These are phyloP conservation scores for Cassiopea andromeda DNA, from an alignment of 30 jellyfish, hydroid and myxozoan genomes.

Conservation along the genomic window DNA sequence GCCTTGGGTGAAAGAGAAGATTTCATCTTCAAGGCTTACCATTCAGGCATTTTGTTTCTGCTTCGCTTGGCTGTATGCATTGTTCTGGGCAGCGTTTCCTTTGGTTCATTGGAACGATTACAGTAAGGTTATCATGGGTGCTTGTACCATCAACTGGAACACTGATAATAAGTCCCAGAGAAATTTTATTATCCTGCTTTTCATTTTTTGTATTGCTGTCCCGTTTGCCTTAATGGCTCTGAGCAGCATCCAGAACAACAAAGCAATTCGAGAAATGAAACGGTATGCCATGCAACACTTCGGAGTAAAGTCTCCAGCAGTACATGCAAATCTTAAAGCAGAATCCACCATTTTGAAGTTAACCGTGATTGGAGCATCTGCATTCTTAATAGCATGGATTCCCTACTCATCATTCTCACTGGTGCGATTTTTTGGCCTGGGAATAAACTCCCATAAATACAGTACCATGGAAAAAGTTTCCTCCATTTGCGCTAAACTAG, in stretches of 20 bases:
- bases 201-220: conserved; percentile 9
- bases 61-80: conserved; percentile 28
- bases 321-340: conserved; percentile 8
- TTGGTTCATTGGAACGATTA: conserved; percentile 41
- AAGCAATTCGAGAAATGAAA: conserved; percentile 18
- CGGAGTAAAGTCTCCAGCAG: conserved; percentile 17
- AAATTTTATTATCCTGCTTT: not conserved
- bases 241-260: conserved; percentile 15
- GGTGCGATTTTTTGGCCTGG: not conserved
- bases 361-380: conserved; percentile 17
- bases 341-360: conserved; percentile 1
- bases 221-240: not conserved
- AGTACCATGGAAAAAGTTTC: not conserved
- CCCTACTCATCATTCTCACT: conserved; percentile 30
- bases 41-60: not conserved
- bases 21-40: not conserved
- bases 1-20: conserved; percentile 34
- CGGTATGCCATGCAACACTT: conserved; percentile 16
- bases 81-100: conserved; percentile 49
- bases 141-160: conserved; percentile 41
- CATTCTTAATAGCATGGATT: conserved; percentile 14
- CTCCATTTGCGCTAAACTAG: conserved; percentile 8
- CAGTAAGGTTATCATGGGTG: conserved; percentile 4
- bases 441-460: not conserved
- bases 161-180: not conserved